Evolutionary conservation across 2,797 vertebrate species (phyloP), one percentile per base, ranked within the genome.

Genomic region (Eulemur coronatus): DNA sequence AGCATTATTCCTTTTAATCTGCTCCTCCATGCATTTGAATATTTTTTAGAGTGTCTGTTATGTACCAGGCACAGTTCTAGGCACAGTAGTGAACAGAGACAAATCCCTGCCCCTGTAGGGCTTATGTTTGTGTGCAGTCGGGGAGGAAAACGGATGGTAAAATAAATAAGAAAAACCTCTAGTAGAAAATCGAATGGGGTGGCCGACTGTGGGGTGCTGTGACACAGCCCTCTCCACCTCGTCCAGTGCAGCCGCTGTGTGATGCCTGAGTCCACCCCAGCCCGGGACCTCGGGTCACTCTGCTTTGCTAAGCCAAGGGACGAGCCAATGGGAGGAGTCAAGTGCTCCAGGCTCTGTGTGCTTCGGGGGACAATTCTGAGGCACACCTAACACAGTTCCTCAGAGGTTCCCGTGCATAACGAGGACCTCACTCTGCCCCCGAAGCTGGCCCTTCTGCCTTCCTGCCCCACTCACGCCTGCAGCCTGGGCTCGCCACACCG

Each of bases 221-320:
- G 26, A 35, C 50, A 26, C n/a, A 46, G 4, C 4, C 8, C 26
- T 2, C 6, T 41, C 57, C 0, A 0, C 20, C 43, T 35, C 80
- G 8, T 26, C 6, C 10, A 20, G 9, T 2, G 2, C 18, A 5
- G 61, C 78, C 0, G 1, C 33, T 0, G 3, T 26, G 18, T 33
- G 8, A 28, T 11, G 63, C 30, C 9, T 0, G 26, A 35, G n/a
- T 67, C n/a, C 10, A 48, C 0, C 10, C 65, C 2, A 13, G 30
- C 22, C 2, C 1, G 41, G 38, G 15, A 5, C 41, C 65, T 3
- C 0, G 1, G 20, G 46, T 38, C 18, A 7, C 50, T 87, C 92
- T 28, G 70, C 35, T 82, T 35, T 63, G 41, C 43, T 61, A 6
- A 84, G 35, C 33, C 33, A 20, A 26, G 3, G 28, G 88, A 65